A percentile compares a stretch with the other conserved stretches of the same genome.
These are phyloP conservation scores for Puntigrus tetrazona DNA, from an alignment of 2,113 vertebrate species.

Conservation along the genomic window DNA sequence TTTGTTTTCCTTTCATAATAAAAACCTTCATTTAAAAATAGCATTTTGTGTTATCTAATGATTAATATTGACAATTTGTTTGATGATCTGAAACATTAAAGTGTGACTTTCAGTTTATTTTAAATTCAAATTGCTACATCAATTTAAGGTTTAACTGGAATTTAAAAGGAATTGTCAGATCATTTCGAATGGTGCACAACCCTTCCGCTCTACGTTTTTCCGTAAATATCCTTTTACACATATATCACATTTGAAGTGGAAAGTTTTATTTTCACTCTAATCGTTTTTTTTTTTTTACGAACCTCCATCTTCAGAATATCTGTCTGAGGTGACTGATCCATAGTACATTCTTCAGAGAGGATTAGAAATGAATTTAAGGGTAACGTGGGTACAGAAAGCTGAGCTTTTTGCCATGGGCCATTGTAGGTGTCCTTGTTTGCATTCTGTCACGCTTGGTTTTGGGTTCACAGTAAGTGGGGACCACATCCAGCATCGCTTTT, in stretches of 20 bases:
- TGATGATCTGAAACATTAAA: too few species aligned
- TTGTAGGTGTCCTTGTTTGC: constrained; percentile 42
- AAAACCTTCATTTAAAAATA: too few species aligned
- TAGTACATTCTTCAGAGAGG: not conserved
- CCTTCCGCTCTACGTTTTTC: too few species aligned
- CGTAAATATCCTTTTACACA: not conserved
- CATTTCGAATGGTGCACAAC: too few species aligned
- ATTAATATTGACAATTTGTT: too few species aligned
- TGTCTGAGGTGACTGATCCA: not conserved
- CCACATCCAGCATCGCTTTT: constrained; percentile 54
- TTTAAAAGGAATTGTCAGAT: too few species aligned
- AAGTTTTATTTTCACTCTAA: not conserved
- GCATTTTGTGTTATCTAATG: too few species aligned
- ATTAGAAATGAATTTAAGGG: constrained; percentile 12
- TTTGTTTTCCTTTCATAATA: too few species aligned
- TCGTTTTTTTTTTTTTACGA: not conserved
- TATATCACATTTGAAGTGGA: not conserved
- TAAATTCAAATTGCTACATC: too few species aligned
- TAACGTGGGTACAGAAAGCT: not conserved
- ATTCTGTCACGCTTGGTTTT: constrained; percentile 48
- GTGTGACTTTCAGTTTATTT: too few species aligned
- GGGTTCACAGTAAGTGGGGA: constrained; percentile 43
- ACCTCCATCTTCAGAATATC: not conserved
- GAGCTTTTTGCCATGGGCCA: constrained; percentile 13
- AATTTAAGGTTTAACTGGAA: too few species aligned